These are phyloP conservation scores for Camelus dromedarius DNA, from an alignment of 2,113 vertebrate genomes.

Conservation along the genomic window DNA sequence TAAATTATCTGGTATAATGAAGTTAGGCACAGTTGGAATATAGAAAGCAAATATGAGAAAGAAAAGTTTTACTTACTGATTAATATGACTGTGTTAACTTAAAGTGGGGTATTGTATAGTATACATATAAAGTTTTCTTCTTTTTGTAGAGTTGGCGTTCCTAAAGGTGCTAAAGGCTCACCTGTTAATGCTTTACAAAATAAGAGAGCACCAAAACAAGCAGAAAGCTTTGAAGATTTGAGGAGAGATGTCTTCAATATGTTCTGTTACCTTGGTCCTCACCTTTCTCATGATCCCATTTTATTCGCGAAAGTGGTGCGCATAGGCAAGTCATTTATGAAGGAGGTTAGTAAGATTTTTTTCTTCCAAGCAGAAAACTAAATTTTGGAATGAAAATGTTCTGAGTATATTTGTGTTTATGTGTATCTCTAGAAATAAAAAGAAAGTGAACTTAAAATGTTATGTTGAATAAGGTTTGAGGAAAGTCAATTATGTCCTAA, in stretches of 20 bases:
- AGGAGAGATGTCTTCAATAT: constrained; percentile 96
- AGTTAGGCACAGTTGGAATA: constrained; percentile 47
- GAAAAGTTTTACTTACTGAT: constrained; percentile 28
- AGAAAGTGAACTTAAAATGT: background rate
- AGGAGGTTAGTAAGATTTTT: constrained; percentile 93
- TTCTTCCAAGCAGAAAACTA: constrained; percentile 55
- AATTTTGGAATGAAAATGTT: constrained; percentile 57
- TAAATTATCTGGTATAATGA: constrained; percentile 61
- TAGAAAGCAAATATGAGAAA: constrained; percentile 42
- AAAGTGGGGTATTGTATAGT: background rate
- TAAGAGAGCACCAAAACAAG: constrained; percentile 92
- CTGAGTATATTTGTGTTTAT: constrained; percentile 45
- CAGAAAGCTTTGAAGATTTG: constrained; percentile 95
- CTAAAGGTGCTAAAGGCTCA: constrained; percentile 96
- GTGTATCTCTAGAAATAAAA: constrained; percentile 44
- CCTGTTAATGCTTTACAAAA: constrained; percentile 89
- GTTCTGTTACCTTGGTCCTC: constrained; percentile 97
- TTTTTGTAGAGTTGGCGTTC: constrained; percentile 93
- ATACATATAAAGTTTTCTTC: constrained; percentile 7
- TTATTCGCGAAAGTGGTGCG: constrained; percentile 97
- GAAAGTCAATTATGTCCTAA: constrained; percentile 2
- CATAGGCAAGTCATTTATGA: constrained; percentile 98
- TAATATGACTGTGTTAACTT: constrained; percentile 34
- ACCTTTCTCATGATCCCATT: constrained; percentile 97
- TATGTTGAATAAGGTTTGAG: constrained; percentile 43